Evolutionary conservation across 2,888 invertebrate genomes (phyloP), one percentile per base, ranked within the genome.

Genomic region (Deilephila porcellus): DNA sequence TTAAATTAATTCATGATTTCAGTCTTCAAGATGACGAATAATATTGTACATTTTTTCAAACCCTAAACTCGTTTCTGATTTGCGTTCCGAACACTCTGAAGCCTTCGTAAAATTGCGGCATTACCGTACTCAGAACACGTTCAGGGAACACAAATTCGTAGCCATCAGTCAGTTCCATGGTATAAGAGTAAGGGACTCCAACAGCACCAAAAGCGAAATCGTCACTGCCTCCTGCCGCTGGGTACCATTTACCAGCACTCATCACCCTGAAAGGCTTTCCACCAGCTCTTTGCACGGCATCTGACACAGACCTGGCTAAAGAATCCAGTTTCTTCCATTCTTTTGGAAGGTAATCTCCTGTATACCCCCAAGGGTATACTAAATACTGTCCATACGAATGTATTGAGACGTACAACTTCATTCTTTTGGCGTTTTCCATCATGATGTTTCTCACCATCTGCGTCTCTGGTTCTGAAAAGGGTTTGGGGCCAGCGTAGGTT

Each of bases 321-420:
- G 78, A 71, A 73, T 95, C 90, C 4, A 96, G 83, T 73, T 91
- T 91, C 71, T 90, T 89, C 89, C 94, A 95, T 25, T 93, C 88
- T 6, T 90, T 86, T 0, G 96, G 96, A 32, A 95, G 82, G 1
- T 75, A 91, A 0, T 94, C 84, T 0, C 86, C 89, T 0, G 96
- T 95, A 77, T 92, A 96, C 17, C 96, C 96, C 96, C 96, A 96
- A 0, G 96, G 96, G 80, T 96, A 96, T 0, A 96, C 93, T 67
- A 96, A 82, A 78, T 95, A 96, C 76, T 95, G 93, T 3, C 97
- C 97, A 77, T 96, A 97, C 1, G 97, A 94, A 86, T 97, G 97
- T 71, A 97, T 84, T 0, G 96, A 95, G 0, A 97, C 88, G 85
- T 97, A 97, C 32, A 96, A 87, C 79, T 96, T 96, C 19, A 96